A percentile compares a stretch with the other conserved stretches of the same genome.
Conservation (phyloP, 2,888 invertebrate species). For the Acronicta aceris region DNA sequence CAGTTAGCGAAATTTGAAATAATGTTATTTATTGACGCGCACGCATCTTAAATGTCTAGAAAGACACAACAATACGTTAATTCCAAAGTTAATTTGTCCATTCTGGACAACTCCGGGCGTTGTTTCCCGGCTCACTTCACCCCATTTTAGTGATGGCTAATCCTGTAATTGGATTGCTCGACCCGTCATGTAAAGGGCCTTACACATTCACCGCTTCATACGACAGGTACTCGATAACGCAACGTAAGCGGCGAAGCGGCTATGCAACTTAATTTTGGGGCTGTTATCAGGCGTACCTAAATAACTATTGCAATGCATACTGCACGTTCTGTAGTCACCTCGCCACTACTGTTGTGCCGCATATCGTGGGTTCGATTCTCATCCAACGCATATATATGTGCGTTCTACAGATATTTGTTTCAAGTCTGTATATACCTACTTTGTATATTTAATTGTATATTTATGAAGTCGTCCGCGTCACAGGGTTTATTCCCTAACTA, state of each 20-base stretch:
- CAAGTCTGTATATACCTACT: too few species aligned
- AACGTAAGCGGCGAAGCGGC: slow-evolving; percentile 1
- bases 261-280: slow-evolving; percentile 3
- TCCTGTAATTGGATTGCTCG: slow-evolving; percentile 77
- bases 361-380: too few species aligned
- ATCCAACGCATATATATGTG: too few species aligned
- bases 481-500: too few species aligned
- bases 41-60: background rate
- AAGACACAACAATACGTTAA: slow-evolving; percentile 10
- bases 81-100: slow-evolving; percentile 35
- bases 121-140: slow-evolving; percentile 71
- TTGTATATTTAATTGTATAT: too few species aligned
- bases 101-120: slow-evolving; percentile 23
- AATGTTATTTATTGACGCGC: too few species aligned
- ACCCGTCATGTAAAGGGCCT: slow-evolving; percentile 51
- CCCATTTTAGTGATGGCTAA: slow-evolving; percentile 75
- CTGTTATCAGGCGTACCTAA: background rate
- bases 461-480: too few species aligned
- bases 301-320: background rate
- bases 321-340: too few species aligned
- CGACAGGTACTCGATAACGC: slow-evolving; percentile 7
- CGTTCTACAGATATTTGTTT: too few species aligned
- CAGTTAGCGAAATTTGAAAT: too few species aligned
- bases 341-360: too few species aligned
- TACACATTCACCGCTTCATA: slow-evolving; percentile 33